phyloP scores from a whole-genome alignment of 2,888 invertebrate genomes.

The Pristionchus maxplancki region DNA sequence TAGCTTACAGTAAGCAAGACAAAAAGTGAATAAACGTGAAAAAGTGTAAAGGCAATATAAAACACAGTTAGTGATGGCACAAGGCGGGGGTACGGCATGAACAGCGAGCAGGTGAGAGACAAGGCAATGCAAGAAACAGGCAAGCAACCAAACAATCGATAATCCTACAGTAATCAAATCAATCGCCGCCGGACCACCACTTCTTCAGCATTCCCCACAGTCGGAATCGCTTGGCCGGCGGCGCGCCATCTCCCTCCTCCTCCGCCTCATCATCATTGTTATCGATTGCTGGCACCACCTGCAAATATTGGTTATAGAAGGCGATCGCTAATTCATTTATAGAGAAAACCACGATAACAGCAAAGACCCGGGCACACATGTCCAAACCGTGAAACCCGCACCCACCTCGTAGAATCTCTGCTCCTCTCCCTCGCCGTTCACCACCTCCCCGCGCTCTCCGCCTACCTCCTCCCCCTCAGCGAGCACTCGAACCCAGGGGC shows the following conservation, averaged over 20 bases:
- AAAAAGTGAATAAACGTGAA: background rate
- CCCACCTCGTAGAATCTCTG: conserved; percentile 14
- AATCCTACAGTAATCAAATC: background rate
- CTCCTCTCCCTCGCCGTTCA: background rate
- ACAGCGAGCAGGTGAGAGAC: background rate
- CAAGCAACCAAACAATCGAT: conserved; percentile 30
- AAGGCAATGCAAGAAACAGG: background rate
- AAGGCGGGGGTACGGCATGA: background rate
- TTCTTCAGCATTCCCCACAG: conserved; percentile 33
- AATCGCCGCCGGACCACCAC: conserved; percentile 19
- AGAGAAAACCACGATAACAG: too few species aligned
- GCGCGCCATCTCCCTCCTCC: background rate
- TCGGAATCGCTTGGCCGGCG: conserved; percentile 21
- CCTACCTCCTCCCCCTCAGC: background rate
- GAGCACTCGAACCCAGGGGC: conserved; percentile 18
- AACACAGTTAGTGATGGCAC: background rate
- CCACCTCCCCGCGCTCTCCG: background rate
- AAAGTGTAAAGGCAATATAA: background rate
- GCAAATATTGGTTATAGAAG: background rate
- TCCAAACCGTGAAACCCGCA: too few species aligned
- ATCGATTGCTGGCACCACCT: background rate
- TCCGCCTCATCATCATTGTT: background rate
- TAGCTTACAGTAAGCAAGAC: background rate
- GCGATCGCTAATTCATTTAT: too few species aligned
- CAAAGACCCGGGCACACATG: too few species aligned